Evolutionary conservation across 2,888 invertebrate species (phyloP).

Genomic region (Aphodius sticticus): DNA sequence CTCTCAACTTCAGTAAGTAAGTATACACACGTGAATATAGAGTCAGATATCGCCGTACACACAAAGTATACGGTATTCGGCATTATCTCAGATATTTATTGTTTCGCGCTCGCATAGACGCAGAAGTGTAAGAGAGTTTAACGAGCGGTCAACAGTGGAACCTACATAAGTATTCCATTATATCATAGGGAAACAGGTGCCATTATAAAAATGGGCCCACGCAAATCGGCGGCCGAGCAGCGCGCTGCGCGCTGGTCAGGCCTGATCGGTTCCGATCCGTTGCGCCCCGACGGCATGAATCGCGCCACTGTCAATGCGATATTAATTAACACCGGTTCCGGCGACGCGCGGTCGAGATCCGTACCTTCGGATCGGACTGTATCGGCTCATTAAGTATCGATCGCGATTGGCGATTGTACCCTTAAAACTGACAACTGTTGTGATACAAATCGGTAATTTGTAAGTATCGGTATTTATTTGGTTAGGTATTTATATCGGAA

Average conservation of each 20-base stretch:
- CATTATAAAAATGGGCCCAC: slow-evolving; percentile 58
- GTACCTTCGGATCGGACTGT: too few relatives aligned
- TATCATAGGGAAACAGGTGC: slow-evolving; percentile 58
- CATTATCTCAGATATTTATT: slow-evolving; percentile 55
- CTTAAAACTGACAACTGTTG: too few relatives aligned
- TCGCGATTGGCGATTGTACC: too few relatives aligned
- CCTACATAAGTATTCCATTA: slow-evolving; percentile 58
- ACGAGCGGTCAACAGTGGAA: slow-evolving; percentile 54
- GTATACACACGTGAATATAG: not conserved
- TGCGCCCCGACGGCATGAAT: not conserved
- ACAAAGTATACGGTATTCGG: slow-evolving; percentile 51
- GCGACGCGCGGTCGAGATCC: too few relatives aligned
- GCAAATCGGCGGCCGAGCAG: slow-evolving; percentile 41
- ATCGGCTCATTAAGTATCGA: too few relatives aligned
- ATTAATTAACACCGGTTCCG: not conserved
- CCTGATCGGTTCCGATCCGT: not conserved
- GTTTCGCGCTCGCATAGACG: slow-evolving; percentile 43
- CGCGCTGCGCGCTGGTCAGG: not conserved
- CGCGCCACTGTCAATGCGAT: not conserved
- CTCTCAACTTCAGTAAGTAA: not conserved
- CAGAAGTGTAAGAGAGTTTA: slow-evolving; percentile 51
- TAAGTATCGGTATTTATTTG: too few relatives aligned
- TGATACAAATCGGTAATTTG: too few relatives aligned
- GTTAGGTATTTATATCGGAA: too few relatives aligned
- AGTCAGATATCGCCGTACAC: slow-evolving; percentile 9